phyloP scores from a whole-genome alignment of 2,797 vertebrate genomes.

The Smutsia temminckii region DNA sequence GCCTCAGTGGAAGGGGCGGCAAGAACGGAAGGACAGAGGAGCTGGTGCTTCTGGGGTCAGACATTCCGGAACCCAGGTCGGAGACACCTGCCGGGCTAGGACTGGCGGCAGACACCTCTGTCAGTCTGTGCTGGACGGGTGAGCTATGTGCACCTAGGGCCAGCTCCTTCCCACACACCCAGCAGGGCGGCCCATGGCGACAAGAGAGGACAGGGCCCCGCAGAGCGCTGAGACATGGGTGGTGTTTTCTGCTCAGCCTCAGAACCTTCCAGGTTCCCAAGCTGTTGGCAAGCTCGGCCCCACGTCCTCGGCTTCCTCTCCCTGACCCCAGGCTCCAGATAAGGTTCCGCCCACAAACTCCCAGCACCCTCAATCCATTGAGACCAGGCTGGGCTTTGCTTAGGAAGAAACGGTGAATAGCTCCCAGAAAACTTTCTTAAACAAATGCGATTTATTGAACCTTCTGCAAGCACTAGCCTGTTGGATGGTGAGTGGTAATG shows the following conservation, averaged over 20 bases:
- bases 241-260: neutral
- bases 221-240: rapidly evolving
- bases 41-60: rapidly evolving
- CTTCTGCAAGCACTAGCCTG: rapidly evolving
- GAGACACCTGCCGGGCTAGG: rapidly evolving
- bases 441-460: neutral
- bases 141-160: neutral
- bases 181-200: rapidly evolving
- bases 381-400: neutral
- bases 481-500: rapidly evolving
- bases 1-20: rapidly evolving
- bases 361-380: rapidly evolving
- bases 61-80: neutral
- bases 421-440: neutral
- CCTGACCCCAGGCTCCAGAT: neutral
- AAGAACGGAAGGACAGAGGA: neutral
- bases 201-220: neutral
- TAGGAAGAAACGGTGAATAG: neutral
- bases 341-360: neutral
- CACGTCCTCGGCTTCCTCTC: no score
- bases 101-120: neutral
- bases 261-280: neutral
- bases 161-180: neutral
- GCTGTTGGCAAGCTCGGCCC: neutral
- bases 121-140: rapidly evolving